phyloP scores from a whole-genome alignment of 2,113 vertebrate genomes.

The Sylvicapra grimmia region DNA sequence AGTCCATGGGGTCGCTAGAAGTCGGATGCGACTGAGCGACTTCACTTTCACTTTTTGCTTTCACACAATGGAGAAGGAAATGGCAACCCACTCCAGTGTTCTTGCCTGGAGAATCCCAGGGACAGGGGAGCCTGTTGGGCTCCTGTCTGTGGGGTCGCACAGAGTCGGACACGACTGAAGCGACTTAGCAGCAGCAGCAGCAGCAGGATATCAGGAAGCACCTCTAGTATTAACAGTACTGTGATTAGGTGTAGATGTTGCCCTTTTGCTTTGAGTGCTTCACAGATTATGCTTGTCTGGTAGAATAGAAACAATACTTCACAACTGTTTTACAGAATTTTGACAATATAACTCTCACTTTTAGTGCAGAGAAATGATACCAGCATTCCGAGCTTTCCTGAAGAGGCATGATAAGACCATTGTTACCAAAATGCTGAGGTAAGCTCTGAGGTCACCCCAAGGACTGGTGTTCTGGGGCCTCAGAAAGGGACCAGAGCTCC shows the following conservation, averaged over 20 bases:
- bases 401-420: conserved; percentile 82
- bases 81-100: no score
- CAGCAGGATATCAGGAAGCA: neutral
- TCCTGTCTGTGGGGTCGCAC: no score
- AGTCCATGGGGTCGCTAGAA: no score
- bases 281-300: neutral
- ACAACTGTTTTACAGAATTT: neutral
- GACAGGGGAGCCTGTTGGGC: no score
- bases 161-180: no score
- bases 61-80: no score
- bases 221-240: neutral
- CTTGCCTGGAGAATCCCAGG: no score
- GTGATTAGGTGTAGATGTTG: neutral
- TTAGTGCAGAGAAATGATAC: conserved; percentile 84
- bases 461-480: neutral
- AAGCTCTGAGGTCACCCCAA: neutral
- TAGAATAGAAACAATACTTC: neutral
- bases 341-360: conserved; percentile 5
- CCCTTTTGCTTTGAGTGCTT: neutral
- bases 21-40: no score
- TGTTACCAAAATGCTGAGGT: conserved; percentile 87
- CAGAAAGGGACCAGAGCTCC: neutral
- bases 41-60: no score
- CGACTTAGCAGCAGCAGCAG: no score
- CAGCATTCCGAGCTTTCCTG: conserved; percentile 85